A percentile compares a stretch with the other conserved stretches of the same genome.
These are phyloP conservation scores for Plebejus anna DNA, from an alignment of 2,888 invertebrate species.

Conservation along the genomic window DNA sequence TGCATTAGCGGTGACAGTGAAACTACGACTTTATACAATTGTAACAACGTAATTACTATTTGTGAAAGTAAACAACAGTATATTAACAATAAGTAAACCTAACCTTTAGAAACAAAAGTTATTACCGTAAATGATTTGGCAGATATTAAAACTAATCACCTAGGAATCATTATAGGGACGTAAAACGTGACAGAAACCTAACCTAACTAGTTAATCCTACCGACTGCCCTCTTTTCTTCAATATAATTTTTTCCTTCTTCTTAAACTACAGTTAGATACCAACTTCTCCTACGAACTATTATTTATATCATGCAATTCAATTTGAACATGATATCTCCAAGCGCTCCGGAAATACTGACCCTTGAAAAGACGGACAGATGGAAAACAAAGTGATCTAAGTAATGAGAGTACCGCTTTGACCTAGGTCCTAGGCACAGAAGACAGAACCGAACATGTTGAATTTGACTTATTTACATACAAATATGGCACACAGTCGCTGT, in stretches of 20 bases:
- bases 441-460: background rate
- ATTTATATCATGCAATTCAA: no score
- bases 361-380: background rate
- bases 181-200: no score
- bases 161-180: no score
- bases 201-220: no score
- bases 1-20: constrained; percentile 45
- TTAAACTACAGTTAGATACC: no score
- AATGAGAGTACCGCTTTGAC: background rate
- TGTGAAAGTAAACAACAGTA: background rate
- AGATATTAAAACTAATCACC: no score
- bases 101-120: no score
- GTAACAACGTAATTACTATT: background rate
- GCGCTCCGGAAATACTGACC: background rate
- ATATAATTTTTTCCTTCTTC: no score
- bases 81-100: background rate
- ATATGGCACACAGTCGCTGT: background rate
- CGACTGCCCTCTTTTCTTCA: no score
- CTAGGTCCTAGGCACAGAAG: background rate
- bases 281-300: no score
- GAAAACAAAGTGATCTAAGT: background rate
- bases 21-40: constrained; percentile 29
- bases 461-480: constrained; percentile 2
- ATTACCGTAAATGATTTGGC: no score
- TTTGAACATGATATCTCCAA: no score